Percentiles rank a stretch among this genome's conserved stretches.
phyloP scores from a whole-genome alignment of 2,113 vertebrate genomes.

The Sporophila hypoxantha region DNA sequence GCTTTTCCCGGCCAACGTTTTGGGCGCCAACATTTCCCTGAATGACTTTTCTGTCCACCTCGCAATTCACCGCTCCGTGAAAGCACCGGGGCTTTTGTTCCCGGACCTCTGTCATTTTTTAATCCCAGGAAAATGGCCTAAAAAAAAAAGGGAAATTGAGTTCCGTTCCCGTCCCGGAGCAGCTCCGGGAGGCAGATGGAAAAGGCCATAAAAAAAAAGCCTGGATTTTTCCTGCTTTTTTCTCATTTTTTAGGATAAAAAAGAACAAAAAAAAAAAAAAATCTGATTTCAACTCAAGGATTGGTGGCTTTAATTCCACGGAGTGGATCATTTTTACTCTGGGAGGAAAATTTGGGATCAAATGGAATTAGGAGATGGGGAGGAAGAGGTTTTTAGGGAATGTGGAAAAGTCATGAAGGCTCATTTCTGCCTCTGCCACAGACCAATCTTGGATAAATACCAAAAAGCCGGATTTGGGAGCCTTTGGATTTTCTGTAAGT shows the following conservation, averaged over 20 bases:
- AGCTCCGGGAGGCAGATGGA: background rate
- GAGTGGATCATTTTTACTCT: conserved; percentile 45
- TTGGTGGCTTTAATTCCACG: conserved; percentile 52
- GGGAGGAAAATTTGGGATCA: conserved; percentile 37
- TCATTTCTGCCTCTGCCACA: background rate
- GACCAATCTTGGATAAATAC: background rate
- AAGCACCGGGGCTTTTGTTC: conserved; percentile 70
- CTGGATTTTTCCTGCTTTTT: background rate
- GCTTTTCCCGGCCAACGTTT: conserved; percentile 64
- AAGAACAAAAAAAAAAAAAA: background rate
- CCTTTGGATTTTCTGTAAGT: background rate
- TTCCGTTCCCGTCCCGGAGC: conserved; percentile 65
- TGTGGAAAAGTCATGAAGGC: background rate
- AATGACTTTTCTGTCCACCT: conserved; percentile 80
- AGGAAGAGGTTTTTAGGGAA: background rate
- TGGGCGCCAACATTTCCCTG: conserved; percentile 71
- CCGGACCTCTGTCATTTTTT: conserved; percentile 81
- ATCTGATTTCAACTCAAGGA: conserved; percentile 33
- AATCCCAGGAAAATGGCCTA: conserved; percentile 72
- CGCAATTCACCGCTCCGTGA: conserved; percentile 71
- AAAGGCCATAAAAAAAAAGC: conserved; percentile 48
- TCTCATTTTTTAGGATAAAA: background rate
- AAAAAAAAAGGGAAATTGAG: conserved; percentile 69
- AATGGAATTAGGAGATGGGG: background rate
- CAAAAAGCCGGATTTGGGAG: background rate